Evolutionary conservation across 2,888 invertebrate species (phyloP), one percentile per base, ranked within the genome.

Genomic region (Protonemura montana): DNA sequence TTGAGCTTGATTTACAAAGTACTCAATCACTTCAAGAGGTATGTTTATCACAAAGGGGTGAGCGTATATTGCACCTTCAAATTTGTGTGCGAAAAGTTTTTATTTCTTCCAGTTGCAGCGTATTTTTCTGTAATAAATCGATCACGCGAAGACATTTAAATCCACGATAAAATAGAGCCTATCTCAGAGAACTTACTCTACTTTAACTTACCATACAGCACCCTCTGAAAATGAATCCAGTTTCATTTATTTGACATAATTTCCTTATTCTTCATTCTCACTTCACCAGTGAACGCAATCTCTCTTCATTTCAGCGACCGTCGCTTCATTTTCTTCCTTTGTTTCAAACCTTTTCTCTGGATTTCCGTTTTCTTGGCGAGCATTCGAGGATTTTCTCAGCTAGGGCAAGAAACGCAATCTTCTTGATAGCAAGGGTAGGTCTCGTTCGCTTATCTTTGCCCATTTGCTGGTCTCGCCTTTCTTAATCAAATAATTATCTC

Each of bases 201-300:
- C 59, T 59, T 59, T 59, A 35, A 59, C 59, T 2, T 59, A 59
- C 28, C 30, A 29, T 21, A n/a, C n/a, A 27, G 84, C 28, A 29
- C 30, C 29, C 59, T 76, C 59, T 76, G 3, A 76, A 59, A 59
- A 28, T 30, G 42, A 84, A 84, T 84, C 59, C 84, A 59, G 84
- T 84, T 84, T 84, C 84, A 84, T 84, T 76, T 76, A 42, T 83
- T 84, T 30, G 59, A 25, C 59, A n/a, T 84, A 84, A 84, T 84
- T 84, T 76, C 84, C 84, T 84, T 84, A 84, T 84, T 84, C 84
- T 59, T 84, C 84, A 84, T 76, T 76, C 84, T 26, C 84, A 76
- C 84, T 76, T 59, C 84, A 26, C 59, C 26, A 35, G 16, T 84
- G 59, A 84, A 84, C 84, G 59, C 27, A 59, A 42, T 59, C 59